These are phyloP conservation scores for Empidonax alnorum DNA, from an alignment of 2,113 vertebrate species.

Conservation along the genomic window DNA sequence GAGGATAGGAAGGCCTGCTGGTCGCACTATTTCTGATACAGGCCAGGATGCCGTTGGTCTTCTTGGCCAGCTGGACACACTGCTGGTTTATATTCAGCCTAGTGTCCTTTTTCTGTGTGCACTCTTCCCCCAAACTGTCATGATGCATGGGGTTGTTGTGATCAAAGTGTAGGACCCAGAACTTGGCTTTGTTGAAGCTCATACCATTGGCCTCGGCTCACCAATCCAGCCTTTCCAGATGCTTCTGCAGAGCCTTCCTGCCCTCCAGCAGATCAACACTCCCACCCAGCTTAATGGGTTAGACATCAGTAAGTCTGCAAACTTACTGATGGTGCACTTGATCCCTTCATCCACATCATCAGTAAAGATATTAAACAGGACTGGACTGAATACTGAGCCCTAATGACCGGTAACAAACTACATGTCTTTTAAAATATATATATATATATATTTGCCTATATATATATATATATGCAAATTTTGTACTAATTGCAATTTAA, in stretches of 20 bases:
- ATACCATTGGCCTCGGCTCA: neutral
- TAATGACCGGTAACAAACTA: neutral
- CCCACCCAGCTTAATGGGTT: neutral
- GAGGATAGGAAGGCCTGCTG: neutral
- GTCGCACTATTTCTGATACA: neutral
- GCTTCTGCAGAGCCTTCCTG: neutral
- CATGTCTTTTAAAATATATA: neutral
- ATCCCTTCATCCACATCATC: neutral
- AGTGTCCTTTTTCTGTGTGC: neutral
- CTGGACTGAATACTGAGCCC: neutral
- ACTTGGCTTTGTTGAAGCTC: neutral
- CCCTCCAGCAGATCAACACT: neutral
- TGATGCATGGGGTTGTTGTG: neutral
- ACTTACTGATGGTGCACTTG: neutral
- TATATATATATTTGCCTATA: neutral
- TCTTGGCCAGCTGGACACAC: neutral
- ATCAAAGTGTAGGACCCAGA: neutral
- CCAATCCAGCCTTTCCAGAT: neutral
- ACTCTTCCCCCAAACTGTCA: too few species aligned
- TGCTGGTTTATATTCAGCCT: neutral
- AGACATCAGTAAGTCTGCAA: too few species aligned
- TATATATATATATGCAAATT: neutral
- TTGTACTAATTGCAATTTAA: neutral
- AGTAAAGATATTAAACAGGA: neutral
- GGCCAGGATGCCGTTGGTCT: neutral